Evolutionary conservation across 2,113 vertebrate species (phyloP).

Genomic region (Neolamprologus modestus): DNA sequence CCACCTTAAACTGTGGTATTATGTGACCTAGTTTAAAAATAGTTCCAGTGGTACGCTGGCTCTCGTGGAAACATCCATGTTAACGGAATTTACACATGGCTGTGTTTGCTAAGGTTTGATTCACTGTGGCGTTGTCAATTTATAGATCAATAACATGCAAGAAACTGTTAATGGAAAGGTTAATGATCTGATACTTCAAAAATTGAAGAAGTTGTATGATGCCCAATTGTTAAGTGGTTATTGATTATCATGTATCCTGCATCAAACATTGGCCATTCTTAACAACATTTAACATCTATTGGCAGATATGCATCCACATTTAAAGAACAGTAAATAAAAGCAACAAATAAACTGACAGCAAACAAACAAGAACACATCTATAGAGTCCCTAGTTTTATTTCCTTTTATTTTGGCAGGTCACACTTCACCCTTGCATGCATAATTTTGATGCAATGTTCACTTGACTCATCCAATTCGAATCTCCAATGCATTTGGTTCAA

Average conservation of each 20-base stretch:
- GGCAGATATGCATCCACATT: constrained; percentile 78
- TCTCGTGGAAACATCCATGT: background rate
- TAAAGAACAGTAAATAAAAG: constrained; percentile 76
- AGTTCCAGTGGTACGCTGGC: background rate
- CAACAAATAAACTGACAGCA: constrained; percentile 77
- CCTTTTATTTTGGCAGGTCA: constrained; percentile 59
- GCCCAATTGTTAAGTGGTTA: background rate
- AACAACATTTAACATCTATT: constrained; percentile 97
- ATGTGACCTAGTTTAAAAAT: background rate
- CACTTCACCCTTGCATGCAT: constrained; percentile 41
- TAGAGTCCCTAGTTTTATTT: constrained; percentile 57
- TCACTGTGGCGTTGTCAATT: constrained; percentile 5
- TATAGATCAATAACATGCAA: background rate
- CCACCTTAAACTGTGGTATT: background rate
- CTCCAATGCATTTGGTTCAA: background rate
- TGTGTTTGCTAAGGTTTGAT: background rate
- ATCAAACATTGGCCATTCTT: constrained; percentile 83
- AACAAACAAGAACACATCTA: constrained; percentile 77
- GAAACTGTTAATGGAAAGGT: background rate
- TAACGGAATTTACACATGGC: background rate
- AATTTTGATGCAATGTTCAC: background rate
- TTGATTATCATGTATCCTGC: constrained; percentile 79
- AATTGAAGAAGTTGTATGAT: background rate
- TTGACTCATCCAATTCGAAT: background rate
- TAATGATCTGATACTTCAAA: background rate